Evolutionary conservation across 2,888 invertebrate genomes (phyloP).

Genomic region (Crioceris asparagi): DNA sequence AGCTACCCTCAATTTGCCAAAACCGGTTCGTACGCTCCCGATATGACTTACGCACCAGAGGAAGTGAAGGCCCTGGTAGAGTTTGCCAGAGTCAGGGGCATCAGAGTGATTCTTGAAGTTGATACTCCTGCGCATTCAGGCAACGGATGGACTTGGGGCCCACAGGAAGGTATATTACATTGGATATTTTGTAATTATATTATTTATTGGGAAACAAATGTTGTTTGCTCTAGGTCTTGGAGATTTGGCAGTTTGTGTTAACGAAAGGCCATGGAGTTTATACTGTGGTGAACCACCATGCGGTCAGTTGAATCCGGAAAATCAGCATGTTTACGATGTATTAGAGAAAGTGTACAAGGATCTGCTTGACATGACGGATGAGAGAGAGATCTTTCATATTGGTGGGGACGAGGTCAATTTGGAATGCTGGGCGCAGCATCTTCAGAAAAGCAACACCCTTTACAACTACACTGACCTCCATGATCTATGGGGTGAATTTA

Average conservation of each 20-base stretch:
- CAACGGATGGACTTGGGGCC: slow-evolving; percentile 78
- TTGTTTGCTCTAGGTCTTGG: slow-evolving; percentile 42
- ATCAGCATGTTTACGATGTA: slow-evolving; percentile 63
- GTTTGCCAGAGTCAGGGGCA: slow-evolving; percentile 70
- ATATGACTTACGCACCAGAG: slow-evolving; percentile 52
- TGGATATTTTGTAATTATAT: not conserved
- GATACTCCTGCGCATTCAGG: slow-evolving; percentile 87
- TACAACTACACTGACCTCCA: slow-evolving; percentile 63
- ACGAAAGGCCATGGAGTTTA: slow-evolving; percentile 62
- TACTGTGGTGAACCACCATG: slow-evolving; percentile 82
- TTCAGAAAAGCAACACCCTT: slow-evolving; percentile 27
- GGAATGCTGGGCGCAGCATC: slow-evolving; percentile 60
- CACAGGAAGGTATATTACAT: slow-evolving; percentile 45
- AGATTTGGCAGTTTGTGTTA: slow-evolving; percentile 69
- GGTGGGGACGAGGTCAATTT: slow-evolving; percentile 79
- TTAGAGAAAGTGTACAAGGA: slow-evolving; percentile 68
- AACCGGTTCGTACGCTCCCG: slow-evolving; percentile 78
- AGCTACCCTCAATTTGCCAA: slow-evolving; percentile 67
- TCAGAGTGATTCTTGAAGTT: slow-evolving; percentile 79
- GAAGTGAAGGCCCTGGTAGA: slow-evolving; percentile 63
- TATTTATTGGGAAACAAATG: not conserved
- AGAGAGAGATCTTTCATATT: slow-evolving; percentile 70
- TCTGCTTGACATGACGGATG: slow-evolving; percentile 60
- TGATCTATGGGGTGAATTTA: slow-evolving; percentile 71
- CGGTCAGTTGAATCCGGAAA: slow-evolving; percentile 74